These are phyloP conservation scores for Melanchra persicariae DNA, from an alignment of 2,888 invertebrate genomes.

Conservation along the genomic window DNA sequence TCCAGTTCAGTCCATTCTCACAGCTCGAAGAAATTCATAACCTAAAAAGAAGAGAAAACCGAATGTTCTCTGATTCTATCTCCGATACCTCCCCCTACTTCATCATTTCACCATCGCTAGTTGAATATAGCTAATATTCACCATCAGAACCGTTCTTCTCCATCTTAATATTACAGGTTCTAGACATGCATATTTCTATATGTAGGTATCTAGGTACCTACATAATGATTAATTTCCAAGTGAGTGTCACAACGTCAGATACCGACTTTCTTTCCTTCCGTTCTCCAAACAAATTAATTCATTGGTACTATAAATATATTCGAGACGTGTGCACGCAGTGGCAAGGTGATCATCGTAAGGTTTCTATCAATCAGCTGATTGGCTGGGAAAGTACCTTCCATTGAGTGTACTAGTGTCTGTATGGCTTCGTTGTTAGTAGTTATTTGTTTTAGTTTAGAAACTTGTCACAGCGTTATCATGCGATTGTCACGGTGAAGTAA, in stretches of 20 bases:
- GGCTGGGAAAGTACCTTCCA: conserved; percentile 61
- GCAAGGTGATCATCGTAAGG: conserved; percentile 57
- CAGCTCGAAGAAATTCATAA: too few species aligned
- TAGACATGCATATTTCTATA: background rate
- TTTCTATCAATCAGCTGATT: conserved; percentile 63
- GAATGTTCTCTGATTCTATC: too few species aligned
- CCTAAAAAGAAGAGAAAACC: too few species aligned
- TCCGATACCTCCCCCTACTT: too few species aligned
- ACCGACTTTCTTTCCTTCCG: background rate
- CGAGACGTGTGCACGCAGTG: background rate
- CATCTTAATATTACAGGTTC: background rate
- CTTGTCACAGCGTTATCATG: background rate
- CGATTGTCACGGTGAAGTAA: background rate
- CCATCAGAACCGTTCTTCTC: too few species aligned
- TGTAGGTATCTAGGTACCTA: too few species aligned
- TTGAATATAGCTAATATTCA: too few species aligned
- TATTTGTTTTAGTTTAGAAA: conserved; percentile 16
- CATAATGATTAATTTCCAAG: background rate
- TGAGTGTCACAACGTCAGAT: background rate
- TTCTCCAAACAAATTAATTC: background rate
- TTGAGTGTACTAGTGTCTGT: conserved; percentile 10
- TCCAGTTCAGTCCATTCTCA: too few species aligned
- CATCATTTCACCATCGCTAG: too few species aligned
- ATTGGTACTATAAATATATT: background rate
- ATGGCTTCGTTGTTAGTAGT: conserved; percentile 57